phyloP scores from a whole-genome alignment of 2,113 vertebrate species.

The Cyprinus carpio region DNA sequence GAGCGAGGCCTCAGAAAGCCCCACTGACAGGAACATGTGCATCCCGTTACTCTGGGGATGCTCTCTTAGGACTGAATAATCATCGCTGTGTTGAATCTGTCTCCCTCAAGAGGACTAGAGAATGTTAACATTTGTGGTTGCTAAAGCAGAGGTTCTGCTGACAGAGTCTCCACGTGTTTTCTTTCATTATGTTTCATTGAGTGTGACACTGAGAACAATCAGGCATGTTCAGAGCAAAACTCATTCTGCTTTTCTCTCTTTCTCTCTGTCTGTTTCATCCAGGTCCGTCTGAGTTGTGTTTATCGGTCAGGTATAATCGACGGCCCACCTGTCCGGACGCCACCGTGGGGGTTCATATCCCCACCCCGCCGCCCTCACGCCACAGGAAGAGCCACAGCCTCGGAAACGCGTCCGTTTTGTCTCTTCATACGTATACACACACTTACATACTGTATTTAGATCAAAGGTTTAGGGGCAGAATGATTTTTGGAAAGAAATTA shows the following conservation, averaged over 20 bases:
- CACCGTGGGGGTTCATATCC: constrained; percentile 82
- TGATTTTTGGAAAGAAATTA: neutral
- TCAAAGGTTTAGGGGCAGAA: neutral
- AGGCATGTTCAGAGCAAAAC: neutral
- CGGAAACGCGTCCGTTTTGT: constrained; percentile 86
- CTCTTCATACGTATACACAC: neutral
- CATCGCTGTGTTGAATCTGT: neutral
- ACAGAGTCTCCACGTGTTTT: neutral
- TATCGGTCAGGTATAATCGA: constrained; percentile 80
- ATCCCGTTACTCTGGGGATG: neutral
- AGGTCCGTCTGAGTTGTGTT: constrained; percentile 82
- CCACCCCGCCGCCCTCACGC: constrained; percentile 86
- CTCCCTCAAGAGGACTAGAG: constrained; percentile 26
- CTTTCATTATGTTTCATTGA: neutral
- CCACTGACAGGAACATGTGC: neutral
- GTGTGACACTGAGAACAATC: neutral
- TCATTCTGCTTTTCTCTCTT: neutral
- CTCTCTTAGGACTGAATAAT: constrained; percentile 21
- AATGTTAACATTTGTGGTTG: neutral
- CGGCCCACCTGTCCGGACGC: constrained; percentile 91
- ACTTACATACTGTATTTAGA: neutral
- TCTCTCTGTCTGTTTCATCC: constrained; percentile 39
- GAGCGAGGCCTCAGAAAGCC: neutral
- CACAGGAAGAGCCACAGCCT: constrained; percentile 96
- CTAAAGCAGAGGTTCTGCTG: neutral